These are phyloP conservation scores for Habrosyne pyritoides DNA, from an alignment of 2,888 invertebrate genomes.

Conservation along the genomic window DNA sequence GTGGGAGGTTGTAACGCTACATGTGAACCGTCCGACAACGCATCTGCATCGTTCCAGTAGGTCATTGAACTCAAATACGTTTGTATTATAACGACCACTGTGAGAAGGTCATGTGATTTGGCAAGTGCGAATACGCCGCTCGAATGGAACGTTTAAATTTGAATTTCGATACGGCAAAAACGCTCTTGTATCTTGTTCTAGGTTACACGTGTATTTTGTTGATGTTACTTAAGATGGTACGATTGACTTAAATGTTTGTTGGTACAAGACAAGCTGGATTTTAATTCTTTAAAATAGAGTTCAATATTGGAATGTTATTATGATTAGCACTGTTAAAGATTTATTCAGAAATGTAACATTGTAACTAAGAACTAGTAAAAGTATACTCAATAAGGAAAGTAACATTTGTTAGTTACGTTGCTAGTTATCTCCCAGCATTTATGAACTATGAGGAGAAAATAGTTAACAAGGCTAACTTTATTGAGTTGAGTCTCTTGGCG, in stretches of 20 bases:
- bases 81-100: constrained; percentile 63
- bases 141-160: constrained; percentile 27
- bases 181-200: not conserved
- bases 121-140: constrained; percentile 58
- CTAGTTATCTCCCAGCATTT: too few species aligned
- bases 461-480: too few species aligned
- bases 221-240: not conserved
- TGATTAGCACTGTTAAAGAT: too few species aligned
- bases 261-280: not conserved
- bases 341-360: not conserved
- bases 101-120: constrained; percentile 76
- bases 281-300: not conserved
- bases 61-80: constrained; percentile 57
- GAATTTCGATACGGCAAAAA: constrained; percentile 33
- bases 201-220: not conserved
- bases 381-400: too few species aligned
- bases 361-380: too few species aligned
- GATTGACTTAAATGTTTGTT: not conserved
- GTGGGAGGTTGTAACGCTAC: constrained; percentile 79
- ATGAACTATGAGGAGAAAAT: too few species aligned
- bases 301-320: not conserved
- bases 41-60: constrained; percentile 72
- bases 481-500: too few species aligned
- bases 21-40: constrained; percentile 72
- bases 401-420: too few species aligned